A percentile compares a stretch with the other conserved stretches of the same genome.
These are phyloP conservation scores for Calliphora vomitoria DNA, from an alignment of 2,888 invertebrate genomes.

Conservation along the genomic window DNA sequence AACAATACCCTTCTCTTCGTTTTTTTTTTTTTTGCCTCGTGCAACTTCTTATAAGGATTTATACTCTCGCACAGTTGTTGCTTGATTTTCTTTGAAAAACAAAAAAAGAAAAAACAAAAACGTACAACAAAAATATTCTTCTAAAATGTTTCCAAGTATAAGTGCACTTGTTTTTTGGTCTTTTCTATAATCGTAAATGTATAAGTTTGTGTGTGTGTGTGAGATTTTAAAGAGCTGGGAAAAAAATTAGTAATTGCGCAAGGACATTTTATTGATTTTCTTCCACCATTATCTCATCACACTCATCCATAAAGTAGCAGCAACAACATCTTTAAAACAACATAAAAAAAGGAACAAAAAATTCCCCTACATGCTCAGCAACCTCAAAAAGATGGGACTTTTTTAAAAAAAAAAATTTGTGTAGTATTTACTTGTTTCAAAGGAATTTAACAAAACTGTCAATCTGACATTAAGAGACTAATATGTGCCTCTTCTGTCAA, in stretches of 20 bases:
- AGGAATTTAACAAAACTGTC: not conserved
- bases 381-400: not conserved
- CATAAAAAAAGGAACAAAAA: not conserved
- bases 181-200: slow-evolving; percentile 30
- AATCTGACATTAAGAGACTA: slow-evolving; percentile 2
- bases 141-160: slow-evolving; percentile 43
- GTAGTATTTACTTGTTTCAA: not conserved
- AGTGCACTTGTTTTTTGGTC: slow-evolving; percentile 44
- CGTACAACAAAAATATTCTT: not conserved
- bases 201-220: not conserved
- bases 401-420: no score
- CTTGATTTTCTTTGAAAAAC: slow-evolving; percentile 23
- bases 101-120: not conserved
- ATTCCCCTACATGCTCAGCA: not conserved
- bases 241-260: slow-evolving; percentile 76
- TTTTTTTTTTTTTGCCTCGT: not conserved
- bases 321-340: slow-evolving; percentile 36
- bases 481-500: not conserved
- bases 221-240: slow-evolving; percentile 36
- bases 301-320: slow-evolving; percentile 27
- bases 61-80: slow-evolving; percentile 51
- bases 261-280: slow-evolving; percentile 77
- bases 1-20: slow-evolving; percentile 3
- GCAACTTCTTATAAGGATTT: slow-evolving; percentile 54
- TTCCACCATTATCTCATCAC: slow-evolving; percentile 54